Evolutionary conservation across 2,888 invertebrate species (phyloP).

Genomic region (Polyploca ridens): DNA sequence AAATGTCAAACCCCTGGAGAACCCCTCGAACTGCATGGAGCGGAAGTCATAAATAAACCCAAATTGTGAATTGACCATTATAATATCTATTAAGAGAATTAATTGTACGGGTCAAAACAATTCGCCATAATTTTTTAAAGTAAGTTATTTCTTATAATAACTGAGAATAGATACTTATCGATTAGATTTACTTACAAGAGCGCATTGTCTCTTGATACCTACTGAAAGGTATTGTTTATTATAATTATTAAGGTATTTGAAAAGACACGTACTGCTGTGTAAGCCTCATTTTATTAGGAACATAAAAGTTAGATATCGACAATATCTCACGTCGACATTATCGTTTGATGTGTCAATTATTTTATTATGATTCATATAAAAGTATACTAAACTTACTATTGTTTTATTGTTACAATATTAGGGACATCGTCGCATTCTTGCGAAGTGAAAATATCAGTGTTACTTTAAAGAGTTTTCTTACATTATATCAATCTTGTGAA

Average conservation of each 20-base stretch:
- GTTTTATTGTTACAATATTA: background rate
- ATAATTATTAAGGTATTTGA: background rate
- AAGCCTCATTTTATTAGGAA: slow-evolving; percentile 9
- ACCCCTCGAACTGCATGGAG: too few relatives aligned
- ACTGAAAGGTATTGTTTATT: background rate
- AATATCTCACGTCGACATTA: background rate
- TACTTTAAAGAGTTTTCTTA: too few relatives aligned
- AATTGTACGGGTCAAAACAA: too few relatives aligned
- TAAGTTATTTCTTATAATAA: background rate
- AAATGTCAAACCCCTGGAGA: too few relatives aligned
- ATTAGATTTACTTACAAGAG: background rate
- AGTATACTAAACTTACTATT: too few relatives aligned
- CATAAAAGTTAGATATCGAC: slow-evolving; percentile 8
- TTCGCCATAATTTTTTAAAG: background rate
- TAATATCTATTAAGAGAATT: too few relatives aligned
- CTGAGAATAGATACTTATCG: background rate
- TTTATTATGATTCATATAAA: background rate
- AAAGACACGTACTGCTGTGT: slow-evolving; percentile 7
- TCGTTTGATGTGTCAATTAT: slow-evolving; percentile 2
- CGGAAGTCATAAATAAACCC: too few relatives aligned
- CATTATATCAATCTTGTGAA: too few relatives aligned
- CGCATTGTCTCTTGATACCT: background rate
- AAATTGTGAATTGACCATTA: too few relatives aligned
- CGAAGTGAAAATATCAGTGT: too few relatives aligned
- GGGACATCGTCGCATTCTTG: background rate